A percentile compares a stretch with the other conserved stretches of the same genome.
These are phyloP conservation scores for Danio kyathit DNA, from an alignment of 2,797 vertebrate species.

Conservation along the genomic window DNA sequence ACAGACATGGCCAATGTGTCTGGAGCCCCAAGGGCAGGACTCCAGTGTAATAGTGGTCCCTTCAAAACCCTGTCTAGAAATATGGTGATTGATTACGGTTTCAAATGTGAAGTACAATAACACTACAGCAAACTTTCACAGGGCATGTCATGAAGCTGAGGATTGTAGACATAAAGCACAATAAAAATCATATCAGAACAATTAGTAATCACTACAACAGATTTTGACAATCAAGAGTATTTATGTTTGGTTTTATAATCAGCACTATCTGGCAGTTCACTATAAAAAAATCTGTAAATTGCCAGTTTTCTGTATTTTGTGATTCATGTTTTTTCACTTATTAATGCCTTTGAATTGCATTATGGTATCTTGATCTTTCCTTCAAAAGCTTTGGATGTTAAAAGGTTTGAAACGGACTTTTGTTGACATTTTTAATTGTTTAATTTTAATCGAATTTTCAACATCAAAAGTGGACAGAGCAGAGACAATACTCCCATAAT, in stretches of 20 bases:
- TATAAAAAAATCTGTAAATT: too few species aligned
- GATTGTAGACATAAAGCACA: neutral
- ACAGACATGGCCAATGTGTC: neutral
- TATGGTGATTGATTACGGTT: neutral
- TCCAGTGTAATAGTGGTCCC: neutral
- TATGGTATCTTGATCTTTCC: too few species aligned
- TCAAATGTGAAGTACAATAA: slow-evolving; percentile 15
- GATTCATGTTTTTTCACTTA: too few species aligned
- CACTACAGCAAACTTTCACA: neutral
- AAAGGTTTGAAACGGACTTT: too few species aligned
- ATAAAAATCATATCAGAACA: neutral
- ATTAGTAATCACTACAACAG: neutral
- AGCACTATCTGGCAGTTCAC: too few species aligned
- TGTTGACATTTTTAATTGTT: too few species aligned
- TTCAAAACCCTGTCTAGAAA: slow-evolving; percentile 12
- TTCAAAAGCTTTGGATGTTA: too few species aligned
- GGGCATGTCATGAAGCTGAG: slow-evolving; percentile 9
- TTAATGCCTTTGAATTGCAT: too few species aligned
- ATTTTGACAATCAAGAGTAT: neutral
- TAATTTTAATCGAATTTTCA: too few species aligned
- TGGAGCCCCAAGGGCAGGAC: neutral
- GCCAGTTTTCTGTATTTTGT: too few species aligned
- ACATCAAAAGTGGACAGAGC: too few species aligned
- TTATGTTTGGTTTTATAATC: neutral
- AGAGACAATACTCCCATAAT: too few species aligned